phyloP scores from a whole-genome alignment of 2,888 invertebrate species.

The Lycophotia porphyrea region DNA sequence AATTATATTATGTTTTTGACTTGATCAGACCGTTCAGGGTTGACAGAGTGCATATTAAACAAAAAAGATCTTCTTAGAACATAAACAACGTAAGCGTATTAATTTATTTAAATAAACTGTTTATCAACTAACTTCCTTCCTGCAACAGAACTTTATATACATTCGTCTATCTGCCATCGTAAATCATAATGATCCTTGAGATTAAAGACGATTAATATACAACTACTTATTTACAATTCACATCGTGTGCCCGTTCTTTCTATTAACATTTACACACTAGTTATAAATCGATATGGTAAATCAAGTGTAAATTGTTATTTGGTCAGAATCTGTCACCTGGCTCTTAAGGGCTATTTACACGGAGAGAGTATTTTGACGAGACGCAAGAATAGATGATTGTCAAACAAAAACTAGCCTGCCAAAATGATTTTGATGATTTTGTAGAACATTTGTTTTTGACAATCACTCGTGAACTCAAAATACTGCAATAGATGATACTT shows the following conservation, averaged over 20 bases:
- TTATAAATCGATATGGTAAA: constrained; percentile 51
- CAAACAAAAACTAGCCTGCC: background rate
- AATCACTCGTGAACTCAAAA: background rate
- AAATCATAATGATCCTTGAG: constrained; percentile 68
- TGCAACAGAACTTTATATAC: background rate
- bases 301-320: constrained; percentile 51
- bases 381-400: background rate
- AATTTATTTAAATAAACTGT: background rate
- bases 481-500: background rate
- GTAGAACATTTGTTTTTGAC: background rate
- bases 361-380: background rate
- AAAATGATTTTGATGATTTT: background rate
- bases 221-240: constrained; percentile 61
- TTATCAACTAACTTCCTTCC: constrained; percentile 47
- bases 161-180: constrained; percentile 32
- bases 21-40: too few species aligned
- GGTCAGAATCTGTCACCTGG: constrained; percentile 47
- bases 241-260: constrained; percentile 61
- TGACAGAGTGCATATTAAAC: background rate
- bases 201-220: constrained; percentile 67
- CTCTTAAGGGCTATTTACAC: background rate
- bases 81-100: too few species aligned
- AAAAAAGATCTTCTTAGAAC: background rate
- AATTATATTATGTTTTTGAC: background rate
- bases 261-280: constrained; percentile 67